A percentile compares a stretch with the other conserved stretches of the same genome.
phyloP scores from a whole-genome alignment of 1,140 invertebrate species.

The Brachionus paranguensis region DNA sequence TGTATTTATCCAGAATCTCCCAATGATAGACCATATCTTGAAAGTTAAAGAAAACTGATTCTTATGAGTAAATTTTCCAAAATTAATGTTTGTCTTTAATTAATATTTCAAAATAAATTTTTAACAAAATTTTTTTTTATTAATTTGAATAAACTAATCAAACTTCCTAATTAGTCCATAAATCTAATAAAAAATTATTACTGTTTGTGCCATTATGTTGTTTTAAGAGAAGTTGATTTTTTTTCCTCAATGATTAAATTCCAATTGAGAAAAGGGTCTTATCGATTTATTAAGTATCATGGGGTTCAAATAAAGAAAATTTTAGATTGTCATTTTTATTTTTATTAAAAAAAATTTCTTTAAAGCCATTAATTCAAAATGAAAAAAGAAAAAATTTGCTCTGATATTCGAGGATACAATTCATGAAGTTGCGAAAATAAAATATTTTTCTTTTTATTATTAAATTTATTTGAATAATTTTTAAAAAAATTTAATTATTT shows the following conservation, averaged over 20 bases:
- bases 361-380: not conserved
- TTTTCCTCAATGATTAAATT: too few relatives aligned
- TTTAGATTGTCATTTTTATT: not conserved
- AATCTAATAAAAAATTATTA: too few relatives aligned
- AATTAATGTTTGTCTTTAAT: too few relatives aligned
- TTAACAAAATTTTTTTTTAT: too few relatives aligned
- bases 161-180: too few relatives aligned
- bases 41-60: not conserved
- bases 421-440: not conserved
- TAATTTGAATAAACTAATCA: too few relatives aligned
- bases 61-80: too few relatives aligned
- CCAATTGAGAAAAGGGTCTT: not conserved
- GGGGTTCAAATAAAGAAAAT: not conserved
- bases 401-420: not conserved
- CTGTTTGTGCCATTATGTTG: too few relatives aligned
- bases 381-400: not conserved
- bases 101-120: too few relatives aligned
- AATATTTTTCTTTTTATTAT: slow-evolving; percentile 6
- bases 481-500: not conserved
- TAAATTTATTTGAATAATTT: not conserved
- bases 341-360: not conserved
- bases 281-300: not conserved
- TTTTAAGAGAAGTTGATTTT: too few relatives aligned
- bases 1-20: not conserved
- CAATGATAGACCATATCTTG: not conserved